phyloP scores from a whole-genome alignment of 2,113 vertebrate genomes.

The Chitala chitala region DNA sequence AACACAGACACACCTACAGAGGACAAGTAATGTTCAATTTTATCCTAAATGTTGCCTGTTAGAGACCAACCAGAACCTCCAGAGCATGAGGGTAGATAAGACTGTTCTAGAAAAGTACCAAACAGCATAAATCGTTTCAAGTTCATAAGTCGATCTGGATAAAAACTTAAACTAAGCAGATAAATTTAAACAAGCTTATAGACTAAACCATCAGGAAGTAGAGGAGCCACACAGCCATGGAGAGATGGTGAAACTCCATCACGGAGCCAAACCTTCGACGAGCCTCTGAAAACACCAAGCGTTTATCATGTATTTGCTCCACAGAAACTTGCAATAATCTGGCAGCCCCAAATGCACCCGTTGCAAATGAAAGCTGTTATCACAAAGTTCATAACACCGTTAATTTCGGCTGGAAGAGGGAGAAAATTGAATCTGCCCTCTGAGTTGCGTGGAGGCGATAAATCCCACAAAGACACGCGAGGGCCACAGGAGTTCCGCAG shows the following conservation, averaged over 20 bases:
- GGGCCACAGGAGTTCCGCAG: background rate
- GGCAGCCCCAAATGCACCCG: background rate
- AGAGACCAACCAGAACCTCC: too few species aligned
- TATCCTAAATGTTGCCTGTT: too few species aligned
- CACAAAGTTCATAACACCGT: conserved; percentile 20
- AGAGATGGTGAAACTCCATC: background rate
- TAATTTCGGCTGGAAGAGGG: conserved; percentile 20
- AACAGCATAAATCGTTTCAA: too few species aligned
- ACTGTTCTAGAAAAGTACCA: too few species aligned
- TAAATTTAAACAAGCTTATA: too few species aligned
- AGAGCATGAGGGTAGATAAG: too few species aligned
- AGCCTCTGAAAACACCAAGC: background rate
- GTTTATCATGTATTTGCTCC: background rate
- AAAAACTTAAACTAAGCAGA: too few species aligned
- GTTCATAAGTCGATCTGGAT: too few species aligned
- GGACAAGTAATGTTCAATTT: too few species aligned
- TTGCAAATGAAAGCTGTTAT: conserved; percentile 19
- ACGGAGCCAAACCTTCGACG: background rate
- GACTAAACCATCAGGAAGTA: too few species aligned
- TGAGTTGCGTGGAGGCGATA: conserved; percentile 12
- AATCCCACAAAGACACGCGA: background rate
- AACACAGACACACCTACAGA: too few species aligned
- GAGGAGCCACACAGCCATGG: too few species aligned
- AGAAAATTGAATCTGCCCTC: conserved; percentile 17
- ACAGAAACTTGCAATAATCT: background rate